Evolutionary conservation across 2,888 invertebrate species (phyloP), one percentile per base, ranked within the genome.

Genomic region (Spatulosminthurus flaviceps): DNA sequence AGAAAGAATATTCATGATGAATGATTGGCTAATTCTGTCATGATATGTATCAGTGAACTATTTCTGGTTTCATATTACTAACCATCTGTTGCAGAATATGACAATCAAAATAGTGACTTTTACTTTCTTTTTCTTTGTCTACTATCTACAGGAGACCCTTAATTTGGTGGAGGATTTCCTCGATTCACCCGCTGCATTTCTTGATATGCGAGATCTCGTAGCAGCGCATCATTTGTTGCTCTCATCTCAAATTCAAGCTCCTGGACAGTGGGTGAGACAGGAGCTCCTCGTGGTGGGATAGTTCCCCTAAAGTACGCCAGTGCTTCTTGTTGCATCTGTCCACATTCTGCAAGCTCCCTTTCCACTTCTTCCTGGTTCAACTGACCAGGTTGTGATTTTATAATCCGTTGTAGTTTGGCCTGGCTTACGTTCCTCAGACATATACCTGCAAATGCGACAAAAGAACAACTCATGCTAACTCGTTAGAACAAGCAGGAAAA

Each of bases 241-340:
- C 60, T 60, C 60, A 60, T 60, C 16, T 60, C 60, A 21, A 60
- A 60, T 13, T 60, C 60, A 5, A 60, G 21, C 21, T 60, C 60
- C 16, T 60, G 60, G 4, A 21, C 60, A 5, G 60, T 60, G n/a
- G 21, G n/a, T 21, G n/a, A 60, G 19, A 60, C 19, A 60, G 5
- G 4, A 9, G 19, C 4, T 21, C 60, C 60, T 5, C 16, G 4
- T 21, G 60, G n/a, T 2, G 60, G 60, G 60, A 60, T 9, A 21
- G n/a, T 60, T 4, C 21, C 60, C 60, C 21, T 4, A 16, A 60
- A 60, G 16, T 60, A 60, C 5, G 16, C 60, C 5, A 21, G 16
- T 5, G 60, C 60, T 21, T 60, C 60, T 60, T 60, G n/a, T 60
- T 60, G 60, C 60, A 60, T 60, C 60, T 60, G 19, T 16, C 60